These are phyloP conservation scores for Enteromius mattozi DNA, from an alignment of 2,797 vertebrate species.

Conservation along the genomic window DNA sequence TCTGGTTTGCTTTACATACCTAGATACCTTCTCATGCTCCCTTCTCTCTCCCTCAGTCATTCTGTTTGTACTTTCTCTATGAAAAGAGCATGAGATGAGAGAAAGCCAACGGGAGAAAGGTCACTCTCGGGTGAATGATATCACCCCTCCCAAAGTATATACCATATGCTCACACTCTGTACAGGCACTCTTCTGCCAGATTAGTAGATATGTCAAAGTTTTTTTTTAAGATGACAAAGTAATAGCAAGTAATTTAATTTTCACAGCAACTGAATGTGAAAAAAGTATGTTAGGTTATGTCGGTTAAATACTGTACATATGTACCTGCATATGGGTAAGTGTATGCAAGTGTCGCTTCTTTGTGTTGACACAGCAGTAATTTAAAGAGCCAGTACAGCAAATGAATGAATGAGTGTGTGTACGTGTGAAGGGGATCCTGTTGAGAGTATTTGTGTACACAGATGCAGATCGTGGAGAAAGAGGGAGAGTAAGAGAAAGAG, in stretches of 20 bases:
- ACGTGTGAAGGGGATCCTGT: conserved; percentile 83
- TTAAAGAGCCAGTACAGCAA: conserved; percentile 76
- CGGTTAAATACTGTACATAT: conserved; percentile 32
- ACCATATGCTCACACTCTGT: conserved; percentile 53
- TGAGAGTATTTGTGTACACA: conserved; percentile 85
- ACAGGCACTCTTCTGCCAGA: conserved; percentile 10
- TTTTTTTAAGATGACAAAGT: neutral
- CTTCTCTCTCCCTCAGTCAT: conserved; percentile 52
- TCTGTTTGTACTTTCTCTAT: conserved; percentile 65
- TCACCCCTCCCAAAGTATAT: conserved; percentile 70
- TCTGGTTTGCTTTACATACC: conserved; percentile 71
- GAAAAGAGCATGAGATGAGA: conserved; percentile 53
- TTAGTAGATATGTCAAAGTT: neutral
- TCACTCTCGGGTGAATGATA: conserved; percentile 79
- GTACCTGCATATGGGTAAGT: conserved; percentile 35
- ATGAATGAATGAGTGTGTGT: conserved; percentile 36
- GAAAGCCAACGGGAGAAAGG: conserved; percentile 70
- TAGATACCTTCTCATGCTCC: conserved; percentile 68
- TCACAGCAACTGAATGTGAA: neutral
- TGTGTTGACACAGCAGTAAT: conserved; percentile 86
- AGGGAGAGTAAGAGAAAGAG: conserved; percentile 42
- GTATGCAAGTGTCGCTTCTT: conserved; percentile 62
- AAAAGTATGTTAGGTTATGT: neutral
- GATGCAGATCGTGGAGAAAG: conserved; percentile 76
- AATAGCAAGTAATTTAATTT: neutral